These are phyloP conservation scores for Anomalospiza imberbis DNA, from an alignment of 2,797 vertebrate species.

Conservation along the genomic window DNA sequence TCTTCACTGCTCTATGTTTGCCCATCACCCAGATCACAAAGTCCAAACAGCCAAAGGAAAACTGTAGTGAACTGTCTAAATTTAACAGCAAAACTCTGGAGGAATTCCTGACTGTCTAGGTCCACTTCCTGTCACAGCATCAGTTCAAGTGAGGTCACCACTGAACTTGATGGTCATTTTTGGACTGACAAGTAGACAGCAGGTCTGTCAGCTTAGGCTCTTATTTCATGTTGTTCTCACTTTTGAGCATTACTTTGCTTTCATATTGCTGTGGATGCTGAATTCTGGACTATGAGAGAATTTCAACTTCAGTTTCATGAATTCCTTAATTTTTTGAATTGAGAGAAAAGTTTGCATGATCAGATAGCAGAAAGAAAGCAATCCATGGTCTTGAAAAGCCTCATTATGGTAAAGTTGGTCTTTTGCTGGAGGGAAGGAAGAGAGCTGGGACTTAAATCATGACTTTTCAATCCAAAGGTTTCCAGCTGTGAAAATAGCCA, in stretches of 20 bases:
- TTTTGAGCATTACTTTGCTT: background rate
- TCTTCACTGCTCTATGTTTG: background rate
- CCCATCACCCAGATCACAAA: background rate
- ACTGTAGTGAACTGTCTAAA: background rate
- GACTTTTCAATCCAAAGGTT: background rate
- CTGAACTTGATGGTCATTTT: background rate
- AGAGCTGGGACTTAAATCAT: background rate
- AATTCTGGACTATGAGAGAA: background rate
- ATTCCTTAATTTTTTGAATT: background rate
- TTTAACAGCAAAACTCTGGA: background rate
- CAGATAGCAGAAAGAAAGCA: background rate
- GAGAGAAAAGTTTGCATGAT: background rate
- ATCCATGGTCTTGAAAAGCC: background rate
- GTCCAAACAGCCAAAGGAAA: background rate
- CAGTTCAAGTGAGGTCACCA: background rate
- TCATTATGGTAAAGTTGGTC: background rate
- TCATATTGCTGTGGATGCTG: background rate
- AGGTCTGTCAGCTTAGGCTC: background rate
- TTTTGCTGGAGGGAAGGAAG: background rate
- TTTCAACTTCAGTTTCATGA: background rate
- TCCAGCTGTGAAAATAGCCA: background rate
- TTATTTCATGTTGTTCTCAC: background rate
- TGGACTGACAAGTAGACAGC: background rate
- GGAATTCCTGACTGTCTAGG: background rate
- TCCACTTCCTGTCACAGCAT: background rate